Evolutionary conservation across 2,113 vertebrate species (phyloP).

Genomic region (Oncorhynchus gorbuscha): DNA sequence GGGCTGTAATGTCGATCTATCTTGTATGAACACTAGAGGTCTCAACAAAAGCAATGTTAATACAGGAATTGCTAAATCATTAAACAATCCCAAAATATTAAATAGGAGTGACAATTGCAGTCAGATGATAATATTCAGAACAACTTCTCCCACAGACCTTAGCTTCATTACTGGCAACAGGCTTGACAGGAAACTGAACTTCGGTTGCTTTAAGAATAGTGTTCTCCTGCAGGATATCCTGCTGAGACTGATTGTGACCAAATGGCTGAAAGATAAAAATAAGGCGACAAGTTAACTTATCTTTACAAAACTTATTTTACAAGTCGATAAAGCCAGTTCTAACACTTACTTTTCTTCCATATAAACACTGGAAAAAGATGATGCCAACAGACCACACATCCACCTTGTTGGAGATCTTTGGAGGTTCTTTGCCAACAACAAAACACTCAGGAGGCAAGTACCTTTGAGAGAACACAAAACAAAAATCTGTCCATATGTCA

Average conservation of each 20-base stretch:
- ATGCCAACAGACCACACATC: conserved; percentile 99
- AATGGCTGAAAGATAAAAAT: conserved; percentile 84
- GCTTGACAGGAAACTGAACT: conserved; percentile 97
- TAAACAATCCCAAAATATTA: background rate
- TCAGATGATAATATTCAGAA: background rate
- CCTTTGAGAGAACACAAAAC: conserved; percentile 65
- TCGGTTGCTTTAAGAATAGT: conserved; percentile 99
- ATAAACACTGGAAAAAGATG: conserved; percentile 99
- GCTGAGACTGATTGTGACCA: conserved; percentile 98
- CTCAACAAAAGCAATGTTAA: background rate
- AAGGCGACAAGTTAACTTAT: background rate
- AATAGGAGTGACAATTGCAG: background rate
- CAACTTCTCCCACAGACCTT: conserved; percentile 77
- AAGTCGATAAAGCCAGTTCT: background rate
- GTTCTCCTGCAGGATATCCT: conserved; percentile 99
- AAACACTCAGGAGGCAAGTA: conserved; percentile 98
- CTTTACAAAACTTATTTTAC: background rate
- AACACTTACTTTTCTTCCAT: conserved; percentile 92
- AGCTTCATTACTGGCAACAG: conserved; percentile 96
- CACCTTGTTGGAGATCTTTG: conserved; percentile 99
- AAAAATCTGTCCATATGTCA: background rate
- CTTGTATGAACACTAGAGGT: background rate
- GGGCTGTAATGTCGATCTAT: background rate
- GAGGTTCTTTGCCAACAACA: conserved; percentile 98
- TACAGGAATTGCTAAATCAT: background rate